A percentile compares a stretch with the other conserved stretches of the same genome.
Conservation (phyloP, 2,113 vertebrate genomes). For the Cepphus grylle region DNA sequence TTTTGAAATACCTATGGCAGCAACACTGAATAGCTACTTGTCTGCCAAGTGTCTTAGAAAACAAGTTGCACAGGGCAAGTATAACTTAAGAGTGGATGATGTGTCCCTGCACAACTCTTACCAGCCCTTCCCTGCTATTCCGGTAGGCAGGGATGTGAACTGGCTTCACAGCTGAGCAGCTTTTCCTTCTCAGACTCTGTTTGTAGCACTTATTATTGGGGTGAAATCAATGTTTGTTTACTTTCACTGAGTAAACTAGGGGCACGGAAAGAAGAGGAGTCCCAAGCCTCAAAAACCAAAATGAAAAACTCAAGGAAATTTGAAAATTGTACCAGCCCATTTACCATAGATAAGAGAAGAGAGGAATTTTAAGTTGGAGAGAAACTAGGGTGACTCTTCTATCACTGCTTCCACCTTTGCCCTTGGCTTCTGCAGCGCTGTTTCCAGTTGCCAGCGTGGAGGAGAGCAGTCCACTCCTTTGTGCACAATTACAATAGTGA, state of each 20-base stretch:
- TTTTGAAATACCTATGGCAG: background rate
- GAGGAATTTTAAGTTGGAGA: background rate
- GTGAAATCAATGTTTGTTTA: background rate
- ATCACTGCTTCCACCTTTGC: background rate
- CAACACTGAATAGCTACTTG: constrained; percentile 4
- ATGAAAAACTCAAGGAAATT: background rate
- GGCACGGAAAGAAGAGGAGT: background rate
- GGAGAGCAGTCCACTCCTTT: background rate
- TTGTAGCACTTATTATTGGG: background rate
- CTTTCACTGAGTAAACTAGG: background rate
- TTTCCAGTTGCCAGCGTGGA: background rate
- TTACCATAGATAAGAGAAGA: background rate
- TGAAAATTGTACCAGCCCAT: background rate
- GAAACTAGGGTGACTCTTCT: background rate
- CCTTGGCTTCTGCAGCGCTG: background rate
- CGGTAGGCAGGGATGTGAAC: background rate
- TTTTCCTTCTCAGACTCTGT: background rate
- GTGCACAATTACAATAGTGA: background rate
- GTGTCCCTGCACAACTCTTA: background rate
- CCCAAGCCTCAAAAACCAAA: background rate
- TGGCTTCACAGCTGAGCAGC: background rate
- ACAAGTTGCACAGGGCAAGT: background rate
- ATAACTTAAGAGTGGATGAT: background rate
- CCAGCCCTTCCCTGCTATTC: background rate
- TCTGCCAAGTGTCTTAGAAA: constrained; percentile 21